These are phyloP conservation scores for Sebastes steindachneri DNA, from an alignment of 2,797 vertebrate species.

Conservation along the genomic window DNA sequence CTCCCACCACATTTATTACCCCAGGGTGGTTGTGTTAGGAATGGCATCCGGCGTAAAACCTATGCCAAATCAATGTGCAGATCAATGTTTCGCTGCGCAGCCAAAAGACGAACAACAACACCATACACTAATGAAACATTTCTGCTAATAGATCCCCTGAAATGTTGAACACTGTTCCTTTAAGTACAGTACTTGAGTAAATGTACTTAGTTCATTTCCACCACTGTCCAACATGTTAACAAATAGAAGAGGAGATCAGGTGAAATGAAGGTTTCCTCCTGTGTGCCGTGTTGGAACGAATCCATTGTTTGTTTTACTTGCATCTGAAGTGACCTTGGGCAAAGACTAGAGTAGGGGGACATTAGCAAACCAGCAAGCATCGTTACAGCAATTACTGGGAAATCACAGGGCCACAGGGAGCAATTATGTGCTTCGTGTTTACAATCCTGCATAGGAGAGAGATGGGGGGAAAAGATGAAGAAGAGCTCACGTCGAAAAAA, in stretches of 20 bases:
- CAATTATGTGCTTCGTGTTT: slow-evolving; percentile 77
- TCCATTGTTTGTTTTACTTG: slow-evolving; percentile 51
- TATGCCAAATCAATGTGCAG: too few relatives aligned
- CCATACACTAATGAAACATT: too few relatives aligned
- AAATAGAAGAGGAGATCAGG: not conserved
- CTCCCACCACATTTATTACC: too few relatives aligned
- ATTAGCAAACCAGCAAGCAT: slow-evolving; percentile 65
- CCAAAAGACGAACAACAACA: too few relatives aligned
- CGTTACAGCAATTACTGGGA: slow-evolving; percentile 76
- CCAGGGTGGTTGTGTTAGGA: too few relatives aligned
- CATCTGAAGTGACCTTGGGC: slow-evolving; percentile 67
- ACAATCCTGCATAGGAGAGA: slow-evolving; percentile 54
- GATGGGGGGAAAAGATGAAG: slow-evolving; percentile 36
- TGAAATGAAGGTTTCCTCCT: slow-evolving; percentile 21
- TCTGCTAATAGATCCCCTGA: too few relatives aligned
- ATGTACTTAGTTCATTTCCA: not conserved
- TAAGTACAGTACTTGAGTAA: not conserved
- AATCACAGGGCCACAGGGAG: slow-evolving; percentile 73
- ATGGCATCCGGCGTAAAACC: too few relatives aligned
- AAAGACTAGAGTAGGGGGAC: slow-evolving; percentile 52
- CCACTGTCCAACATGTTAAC: slow-evolving; percentile 8
- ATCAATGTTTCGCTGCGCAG: too few relatives aligned
- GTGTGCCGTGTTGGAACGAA: slow-evolving; percentile 9
- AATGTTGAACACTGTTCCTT: too few relatives aligned
- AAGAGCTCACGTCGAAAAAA: slow-evolving; percentile 33